Base-by-base conservation (phyloP, 2,113 vertebrate genomes). In the Trichechus manatus region DNA sequence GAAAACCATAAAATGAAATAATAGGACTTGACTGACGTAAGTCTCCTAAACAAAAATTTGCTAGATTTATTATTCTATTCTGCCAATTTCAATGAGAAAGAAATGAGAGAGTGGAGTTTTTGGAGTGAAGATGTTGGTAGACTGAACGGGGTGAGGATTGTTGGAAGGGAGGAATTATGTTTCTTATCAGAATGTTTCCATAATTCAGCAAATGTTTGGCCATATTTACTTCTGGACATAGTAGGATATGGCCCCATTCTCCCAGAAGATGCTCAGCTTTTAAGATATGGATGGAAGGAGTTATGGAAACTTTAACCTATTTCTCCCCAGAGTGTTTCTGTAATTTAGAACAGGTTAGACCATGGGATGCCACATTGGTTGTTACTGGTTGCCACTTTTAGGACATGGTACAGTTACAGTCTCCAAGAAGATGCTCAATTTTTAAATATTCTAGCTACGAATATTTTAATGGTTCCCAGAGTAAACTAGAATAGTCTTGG, bases 71-170 rank as follows among this genome's bases (percentile, higher is more conserved):
- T 75, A 74, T 61, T 91, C 17, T 83, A 64, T 87, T 75, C 22
- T 89, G 56, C 33, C 59, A 66, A 2, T 84, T 84, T 89, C 29
- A 86, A 1, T 75, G 79, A 91, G 44, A 89, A 97, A 86, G 82
- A 91, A 88, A 72, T 59, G 31, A 77, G 84, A 27, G 1, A 23
- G 5, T 77, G 14, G 53, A 64, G 1, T 78, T n/a, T 42, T 80
- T 66, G 25, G 14, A 78, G 61, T 47, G 31, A 63, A 4, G 31
- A n/a, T 23, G 84, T 22, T 77, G 22, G 33, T 68, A 66, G 79
- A 17, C 19, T 53, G 9, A 85, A 78, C 20, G n/a, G 17, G 59
- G 2, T 22, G 61, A 29, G 17, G 11, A 77, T 66, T 44, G n/a
- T 74, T 78, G 77, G 42, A 56, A 74, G 25, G 19, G 23, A 93